Percentiles rank a stretch among this genome's conserved stretches.
Conservation (phyloP, 1,140 invertebrate species). For the Cardiocondyla obscurior region DNA sequence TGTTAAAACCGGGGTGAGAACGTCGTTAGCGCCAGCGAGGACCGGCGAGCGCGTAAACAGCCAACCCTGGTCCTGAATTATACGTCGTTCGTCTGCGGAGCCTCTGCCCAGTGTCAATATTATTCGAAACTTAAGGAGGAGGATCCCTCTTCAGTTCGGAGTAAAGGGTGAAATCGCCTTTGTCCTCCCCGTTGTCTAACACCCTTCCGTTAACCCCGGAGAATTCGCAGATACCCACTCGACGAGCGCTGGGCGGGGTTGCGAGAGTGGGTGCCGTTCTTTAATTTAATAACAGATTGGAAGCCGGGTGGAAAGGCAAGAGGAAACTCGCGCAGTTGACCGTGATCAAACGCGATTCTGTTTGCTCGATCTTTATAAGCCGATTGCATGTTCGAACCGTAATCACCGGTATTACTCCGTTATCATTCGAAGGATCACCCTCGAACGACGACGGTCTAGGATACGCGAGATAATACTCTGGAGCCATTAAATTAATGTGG, state of each 20-base stretch:
- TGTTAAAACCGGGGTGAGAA: conserved; percentile 76
- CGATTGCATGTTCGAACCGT: neutral
- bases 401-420: conserved; percentile 39
- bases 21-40: conserved; percentile 74
- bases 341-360: conserved; percentile 27
- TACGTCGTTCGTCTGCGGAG: conserved; percentile 49
- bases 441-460: neutral
- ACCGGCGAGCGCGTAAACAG: conserved; percentile 72
- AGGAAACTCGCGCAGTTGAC: neutral
- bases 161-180: conserved; percentile 27
- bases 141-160: neutral
- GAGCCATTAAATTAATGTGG: conserved; percentile 46
- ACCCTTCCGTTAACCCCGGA: neutral
- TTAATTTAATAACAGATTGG: neutral
- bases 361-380: conserved; percentile 18
- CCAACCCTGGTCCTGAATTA: conserved; percentile 73
- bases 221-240: neutral
- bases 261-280: neutral
- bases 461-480: conserved; percentile 36
- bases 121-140: conserved; percentile 29
- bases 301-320: neutral
- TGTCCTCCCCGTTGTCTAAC: conserved; percentile 1
- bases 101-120: conserved; percentile 55
- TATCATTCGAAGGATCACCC: conserved; percentile 18
- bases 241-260: neutral